Evolutionary conservation across 2,113 vertebrate genomes (phyloP), one percentile per base, ranked within the genome.

Genomic region (Ailurus styani): DNA sequence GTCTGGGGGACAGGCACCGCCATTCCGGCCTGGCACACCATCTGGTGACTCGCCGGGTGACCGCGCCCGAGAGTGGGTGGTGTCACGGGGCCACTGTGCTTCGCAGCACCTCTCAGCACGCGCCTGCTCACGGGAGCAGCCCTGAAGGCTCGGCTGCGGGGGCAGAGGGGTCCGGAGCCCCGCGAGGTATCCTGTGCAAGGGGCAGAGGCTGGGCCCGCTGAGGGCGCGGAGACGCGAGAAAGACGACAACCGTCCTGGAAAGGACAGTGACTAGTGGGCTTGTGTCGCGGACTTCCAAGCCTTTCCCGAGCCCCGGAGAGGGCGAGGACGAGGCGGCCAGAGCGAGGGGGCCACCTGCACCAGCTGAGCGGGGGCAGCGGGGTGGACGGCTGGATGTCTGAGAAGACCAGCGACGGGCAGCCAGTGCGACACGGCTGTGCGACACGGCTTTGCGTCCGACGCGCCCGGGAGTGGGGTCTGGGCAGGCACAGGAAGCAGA

Each of bases 21-120:
- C 31, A 7, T 17, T 3, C 29, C 6, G 7, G 60, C 60, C 60
- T 62, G 60, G 60, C 70, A 7, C 6, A 21, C 37, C 37, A 14
- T 40, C 4, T 60, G 20, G 70, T 5, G 37, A 42, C 40, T 15
- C 25, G 2, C 70, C 3, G 12, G 37, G 23, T 25, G 72, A 45
- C 13, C 0, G 13, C 3, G 40, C 72, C 72, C 6, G 6, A 12
- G 40, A 29, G 25, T 23, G 6, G 0, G 37, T 25, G 37, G 68
- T 72, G n/a, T 72, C 10, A 1, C 5, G 2, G n/a, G 11, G 37
- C 20, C 12, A 5, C 21, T 2, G 2, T 40, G 37, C 37, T 25
- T 34, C 21, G 0, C 70, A 25, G 37, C 37, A 12, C 37, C 70
- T 27, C 10, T 25, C 21, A 3, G 37, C 12, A 27, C 1, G 6